Percentiles rank a stretch among this genome's conserved stretches.
Evolutionary conservation across 2,888 invertebrate species (phyloP).

Genomic region (Lymantria monacha): DNA sequence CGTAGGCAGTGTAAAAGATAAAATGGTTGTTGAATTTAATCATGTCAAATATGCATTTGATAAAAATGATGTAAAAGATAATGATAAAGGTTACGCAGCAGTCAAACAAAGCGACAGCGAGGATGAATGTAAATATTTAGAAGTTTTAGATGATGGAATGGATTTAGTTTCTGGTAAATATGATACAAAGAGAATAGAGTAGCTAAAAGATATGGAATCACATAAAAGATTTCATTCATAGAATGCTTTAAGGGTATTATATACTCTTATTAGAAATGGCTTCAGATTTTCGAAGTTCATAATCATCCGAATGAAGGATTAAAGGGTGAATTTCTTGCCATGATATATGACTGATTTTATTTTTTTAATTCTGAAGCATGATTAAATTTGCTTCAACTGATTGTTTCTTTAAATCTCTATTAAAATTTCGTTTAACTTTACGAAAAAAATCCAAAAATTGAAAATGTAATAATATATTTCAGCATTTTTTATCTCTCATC

Average conservation of each 20-base stretch:
- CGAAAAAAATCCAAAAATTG: no score
- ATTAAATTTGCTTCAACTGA: no score
- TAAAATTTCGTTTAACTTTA: no score
- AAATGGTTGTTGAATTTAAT: slow-evolving; percentile 42
- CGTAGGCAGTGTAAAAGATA: slow-evolving; percentile 56
- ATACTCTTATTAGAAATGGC: neutral
- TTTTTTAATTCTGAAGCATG: neutral
- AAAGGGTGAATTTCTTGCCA: slow-evolving; percentile 9
- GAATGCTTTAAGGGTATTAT: neutral
- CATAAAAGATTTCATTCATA: neutral
- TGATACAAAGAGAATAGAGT: slow-evolving; percentile 31
- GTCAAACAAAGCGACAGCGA: slow-evolving; percentile 61
- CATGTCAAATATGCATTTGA: slow-evolving; percentile 56
- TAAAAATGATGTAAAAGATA: slow-evolving; percentile 39
- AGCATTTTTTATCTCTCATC: neutral
- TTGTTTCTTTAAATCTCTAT: no score
- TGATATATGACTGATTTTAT: slow-evolving; percentile 8
- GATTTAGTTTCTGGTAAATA: slow-evolving; percentile 32
- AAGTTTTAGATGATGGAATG: slow-evolving; percentile 70
- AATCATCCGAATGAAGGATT: neutral
- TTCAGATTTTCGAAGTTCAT: neutral
- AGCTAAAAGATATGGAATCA: slow-evolving; percentile 39
- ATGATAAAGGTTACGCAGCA: slow-evolving; percentile 41
- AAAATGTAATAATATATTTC: no score
- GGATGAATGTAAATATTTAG: slow-evolving; percentile 65